Conservation (phyloP, 2,797 vertebrate species). For the Molothrus ater region DNA sequence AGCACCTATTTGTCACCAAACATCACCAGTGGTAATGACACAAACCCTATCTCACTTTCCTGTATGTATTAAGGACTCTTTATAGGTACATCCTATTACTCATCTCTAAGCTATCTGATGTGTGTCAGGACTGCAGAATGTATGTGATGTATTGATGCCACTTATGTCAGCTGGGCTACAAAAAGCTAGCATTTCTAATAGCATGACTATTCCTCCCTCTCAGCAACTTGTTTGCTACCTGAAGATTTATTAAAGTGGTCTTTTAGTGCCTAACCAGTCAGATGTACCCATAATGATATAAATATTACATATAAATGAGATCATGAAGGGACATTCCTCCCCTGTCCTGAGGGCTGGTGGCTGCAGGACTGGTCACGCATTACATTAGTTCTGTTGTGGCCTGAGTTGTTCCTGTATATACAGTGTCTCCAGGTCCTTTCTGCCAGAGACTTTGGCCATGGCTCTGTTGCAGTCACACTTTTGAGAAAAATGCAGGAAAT, state of each 20-base stretch:
- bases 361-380: not conserved
- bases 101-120: not conserved
- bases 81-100: no score
- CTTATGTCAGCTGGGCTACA: not conserved
- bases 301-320: not conserved
- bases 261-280: not conserved
- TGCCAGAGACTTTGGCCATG: not conserved
- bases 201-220: not conserved
- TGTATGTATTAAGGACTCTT: not conserved
- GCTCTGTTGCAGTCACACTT: not conserved
- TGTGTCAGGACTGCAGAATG: not conserved
- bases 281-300: not conserved
- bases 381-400: not conserved
- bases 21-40: not conserved
- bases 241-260: not conserved
- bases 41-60: not conserved
- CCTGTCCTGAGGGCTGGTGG: not conserved
- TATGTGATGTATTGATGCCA: not conserved
- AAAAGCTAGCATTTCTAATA: not conserved
- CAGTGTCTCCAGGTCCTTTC: not conserved
- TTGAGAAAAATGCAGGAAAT: not conserved
- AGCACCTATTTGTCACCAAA: constrained; percentile 6
- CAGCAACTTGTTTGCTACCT: not conserved
- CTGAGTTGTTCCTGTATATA: not conserved
- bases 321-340: not conserved